A percentile compares a stretch with the other conserved stretches of the same genome.
These are phyloP conservation scores for Scolopax bukidnonensis DNA, from an alignment of 2,797 vertebrate genomes.

Conservation along the genomic window DNA sequence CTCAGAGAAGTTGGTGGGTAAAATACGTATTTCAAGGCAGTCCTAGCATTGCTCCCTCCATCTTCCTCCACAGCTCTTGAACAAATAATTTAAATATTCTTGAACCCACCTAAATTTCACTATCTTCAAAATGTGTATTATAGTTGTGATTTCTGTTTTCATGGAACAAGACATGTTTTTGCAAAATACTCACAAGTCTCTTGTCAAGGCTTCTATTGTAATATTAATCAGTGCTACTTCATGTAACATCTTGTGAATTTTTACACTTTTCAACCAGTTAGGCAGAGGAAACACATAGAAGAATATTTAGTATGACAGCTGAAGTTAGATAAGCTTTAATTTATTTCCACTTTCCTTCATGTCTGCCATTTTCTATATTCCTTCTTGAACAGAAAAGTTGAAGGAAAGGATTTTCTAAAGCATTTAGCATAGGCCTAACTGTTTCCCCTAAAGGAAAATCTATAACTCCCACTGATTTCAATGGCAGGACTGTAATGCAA, in stretches of 20 bases:
- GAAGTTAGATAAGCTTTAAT: not conserved
- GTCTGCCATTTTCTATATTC: not conserved
- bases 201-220: not conserved
- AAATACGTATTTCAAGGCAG: not conserved
- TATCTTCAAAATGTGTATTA: not conserved
- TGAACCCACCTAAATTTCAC: not conserved
- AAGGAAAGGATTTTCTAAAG: not conserved
- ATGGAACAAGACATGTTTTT: not conserved
- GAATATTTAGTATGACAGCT: slow-evolving; percentile 10
- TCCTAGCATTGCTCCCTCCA: not conserved
- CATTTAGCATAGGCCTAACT: not conserved
- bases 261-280: slow-evolving; percentile 1
- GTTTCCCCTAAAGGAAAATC: slow-evolving; percentile 27
- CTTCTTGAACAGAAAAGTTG: not conserved
- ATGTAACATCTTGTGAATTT: not conserved
- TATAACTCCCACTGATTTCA: slow-evolving; percentile 18
- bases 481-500: not conserved
- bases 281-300: not conserved
- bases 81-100: not conserved
- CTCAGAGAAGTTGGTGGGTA: not conserved
- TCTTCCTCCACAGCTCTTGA: not conserved
- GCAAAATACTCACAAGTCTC: not conserved
- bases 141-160: not conserved
- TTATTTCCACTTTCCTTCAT: not conserved
- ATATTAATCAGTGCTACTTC: not conserved